A percentile compares a stretch with the other conserved stretches of the same genome.
Conservation (phyloP, 2,888 invertebrate genomes). For the Apotomis capreana region DNA sequence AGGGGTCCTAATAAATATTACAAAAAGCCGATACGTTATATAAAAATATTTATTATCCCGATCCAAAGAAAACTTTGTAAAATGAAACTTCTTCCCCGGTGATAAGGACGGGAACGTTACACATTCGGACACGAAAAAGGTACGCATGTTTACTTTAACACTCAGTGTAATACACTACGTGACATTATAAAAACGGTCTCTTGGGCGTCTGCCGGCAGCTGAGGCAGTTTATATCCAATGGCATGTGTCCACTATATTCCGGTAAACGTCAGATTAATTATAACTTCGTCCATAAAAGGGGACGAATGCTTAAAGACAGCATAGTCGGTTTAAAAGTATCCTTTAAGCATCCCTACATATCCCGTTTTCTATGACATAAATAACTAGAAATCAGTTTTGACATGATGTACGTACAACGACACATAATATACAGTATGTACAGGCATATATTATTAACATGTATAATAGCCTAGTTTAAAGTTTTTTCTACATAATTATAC, state of each 20-base stretch:
- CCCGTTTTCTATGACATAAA: no score
- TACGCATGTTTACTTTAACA: constrained; percentile 43
- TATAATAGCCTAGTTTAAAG: no score
- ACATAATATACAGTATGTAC: no score
- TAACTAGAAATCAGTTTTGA: no score
- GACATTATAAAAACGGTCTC: constrained; percentile 44
- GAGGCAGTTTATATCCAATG: constrained; percentile 25
- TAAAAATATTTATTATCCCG: constrained; percentile 27
- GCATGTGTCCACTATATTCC: constrained; percentile 2
- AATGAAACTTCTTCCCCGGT: neutral
- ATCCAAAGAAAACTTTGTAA: neutral
- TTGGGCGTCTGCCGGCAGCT: constrained; percentile 30
- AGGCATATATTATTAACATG: no score
- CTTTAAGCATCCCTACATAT: no score
- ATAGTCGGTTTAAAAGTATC: no score
- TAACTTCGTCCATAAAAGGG: neutral
- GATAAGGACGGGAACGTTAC: constrained; percentile 23
- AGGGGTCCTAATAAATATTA: constrained; percentile 30
- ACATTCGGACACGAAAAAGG: constrained; percentile 39
- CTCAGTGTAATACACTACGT: constrained; percentile 42
- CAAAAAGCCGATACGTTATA: constrained; percentile 25
- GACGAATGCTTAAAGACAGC: no score
- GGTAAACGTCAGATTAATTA: neutral
- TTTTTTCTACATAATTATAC: no score
- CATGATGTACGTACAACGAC: no score